Conservation (phyloP, 2,113 vertebrate species). For the Struthidea cinerea region DNA sequence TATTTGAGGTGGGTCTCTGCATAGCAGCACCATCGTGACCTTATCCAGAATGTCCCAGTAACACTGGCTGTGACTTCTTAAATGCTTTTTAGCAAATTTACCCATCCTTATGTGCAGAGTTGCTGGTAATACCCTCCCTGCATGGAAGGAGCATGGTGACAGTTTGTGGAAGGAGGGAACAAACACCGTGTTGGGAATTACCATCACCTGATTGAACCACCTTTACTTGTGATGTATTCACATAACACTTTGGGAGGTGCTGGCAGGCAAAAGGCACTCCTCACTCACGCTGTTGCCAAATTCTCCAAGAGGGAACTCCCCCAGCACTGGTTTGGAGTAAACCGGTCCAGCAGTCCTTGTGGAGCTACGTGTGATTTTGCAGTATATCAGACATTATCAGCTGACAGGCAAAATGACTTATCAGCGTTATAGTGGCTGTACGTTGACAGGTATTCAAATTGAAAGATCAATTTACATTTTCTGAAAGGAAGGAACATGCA, state of each 20-base stretch:
- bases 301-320: not conserved
- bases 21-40: not conserved
- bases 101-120: not conserved
- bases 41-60: not conserved
- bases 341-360: not conserved
- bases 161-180: not conserved
- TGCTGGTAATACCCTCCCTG: not conserved
- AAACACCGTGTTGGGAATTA: fast-evolving
- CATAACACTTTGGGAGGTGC: not conserved
- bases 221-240: not conserved
- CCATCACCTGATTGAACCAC: not conserved
- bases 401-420: not conserved
- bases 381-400: not conserved
- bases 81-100: not conserved
- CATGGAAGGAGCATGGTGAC: not conserved
- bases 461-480: conserved; percentile 53
- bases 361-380: not conserved
- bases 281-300: not conserved
- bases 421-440: not conserved
- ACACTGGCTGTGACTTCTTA: not conserved
- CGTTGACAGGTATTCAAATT: conserved; percentile 38
- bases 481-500: conserved; percentile 25
- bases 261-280: not conserved
- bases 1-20: not conserved
- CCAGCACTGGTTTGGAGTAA: not conserved